Base-by-base conservation (phyloP, 2,113 vertebrate genomes). In the Climacteris rufus region DNA sequence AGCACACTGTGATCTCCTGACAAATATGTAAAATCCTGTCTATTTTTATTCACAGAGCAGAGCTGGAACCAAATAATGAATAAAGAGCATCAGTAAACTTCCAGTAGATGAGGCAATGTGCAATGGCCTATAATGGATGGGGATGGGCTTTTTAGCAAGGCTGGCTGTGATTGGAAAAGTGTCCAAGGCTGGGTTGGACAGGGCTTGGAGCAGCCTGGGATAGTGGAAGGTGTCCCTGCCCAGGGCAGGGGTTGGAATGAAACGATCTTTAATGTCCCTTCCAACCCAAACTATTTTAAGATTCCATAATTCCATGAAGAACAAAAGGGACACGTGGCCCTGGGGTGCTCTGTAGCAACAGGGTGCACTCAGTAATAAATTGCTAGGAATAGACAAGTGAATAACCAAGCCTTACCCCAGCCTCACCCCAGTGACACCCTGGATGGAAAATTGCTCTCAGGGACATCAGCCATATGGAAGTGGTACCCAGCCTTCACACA, bases 381-480 rank as follows among this genome's bases (percentile, higher is more conserved):
- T 11, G 42, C 10, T 21, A 50, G 63, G 35, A 39, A 8, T 24
- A 19, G 70, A 25, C 53, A 65, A 9, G 49, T 16, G 13, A 33
- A 2, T 5, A 68, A 16, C 17, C 4, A 15, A 63, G 30, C 45
- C 28, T 71, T 35, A 17, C 18, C 14, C 68, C 13, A 5, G 27
- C 30, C n/a, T n/a, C n/a, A n/a, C n/a, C n/a, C n/a, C 1, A 2
- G 4, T 15, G 49, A 49, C 16, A 49, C 3, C 4, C 57, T 28
- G 70, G 20, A 49, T 24, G 68, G 28, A 70, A 89, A 84, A 40
- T 20, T 42, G 18, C 52, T 49, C 70, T 3, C 13, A 1, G 61
- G 24, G 28, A 40, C 57, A 15, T 69, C 7, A 6, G 3, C 35
- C 20, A 16, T 33, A 25, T 20, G 44, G 54, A 59, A 68, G 66